Percentiles rank a stretch among this genome's conserved stretches.
phyloP scores from a whole-genome alignment of 2,888 invertebrate genomes.

The Ennomos erosarius region DNA sequence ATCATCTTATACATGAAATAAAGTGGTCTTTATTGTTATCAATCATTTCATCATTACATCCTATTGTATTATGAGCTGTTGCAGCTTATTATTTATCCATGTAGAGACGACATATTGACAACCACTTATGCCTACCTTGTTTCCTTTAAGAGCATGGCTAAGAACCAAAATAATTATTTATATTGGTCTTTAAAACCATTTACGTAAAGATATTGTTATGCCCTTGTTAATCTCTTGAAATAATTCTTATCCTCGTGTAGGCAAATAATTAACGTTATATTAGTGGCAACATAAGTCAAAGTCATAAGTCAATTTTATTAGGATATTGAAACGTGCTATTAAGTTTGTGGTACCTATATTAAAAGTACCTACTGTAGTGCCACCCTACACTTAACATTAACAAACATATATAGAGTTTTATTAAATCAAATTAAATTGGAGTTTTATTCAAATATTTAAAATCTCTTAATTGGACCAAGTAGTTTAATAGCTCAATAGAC shows the following conservation, averaged over 20 bases:
- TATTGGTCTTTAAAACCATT: constrained; percentile 17
- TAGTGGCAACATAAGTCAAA: too few species aligned
- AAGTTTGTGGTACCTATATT: background rate
- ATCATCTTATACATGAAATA: constrained; percentile 27
- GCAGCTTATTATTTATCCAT: constrained; percentile 14
- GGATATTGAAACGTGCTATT: constrained; percentile 1
- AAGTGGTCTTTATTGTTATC: constrained; percentile 13
- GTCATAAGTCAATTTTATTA: background rate
- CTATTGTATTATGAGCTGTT: constrained; percentile 16
- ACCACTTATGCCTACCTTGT: constrained; percentile 10
- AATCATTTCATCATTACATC: constrained; percentile 12
- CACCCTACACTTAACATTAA: background rate
- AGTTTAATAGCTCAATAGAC: constrained; percentile 35
- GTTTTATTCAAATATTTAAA: constrained; percentile 22
- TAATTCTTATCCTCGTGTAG: background rate
- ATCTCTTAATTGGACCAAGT: constrained; percentile 35
- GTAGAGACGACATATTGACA: constrained; percentile 17
- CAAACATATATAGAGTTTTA: background rate
- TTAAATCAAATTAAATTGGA: constrained; percentile 19
- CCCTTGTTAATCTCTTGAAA: constrained; percentile 6
- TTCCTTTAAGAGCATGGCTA: constrained; percentile 1
- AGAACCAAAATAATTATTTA: constrained; percentile 14
- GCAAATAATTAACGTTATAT: too few species aligned
- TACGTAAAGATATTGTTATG: constrained; percentile 2
- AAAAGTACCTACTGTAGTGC: background rate